phyloP scores from a whole-genome alignment of 2,797 vertebrate species.

The Craterocephalus amniculus region DNA sequence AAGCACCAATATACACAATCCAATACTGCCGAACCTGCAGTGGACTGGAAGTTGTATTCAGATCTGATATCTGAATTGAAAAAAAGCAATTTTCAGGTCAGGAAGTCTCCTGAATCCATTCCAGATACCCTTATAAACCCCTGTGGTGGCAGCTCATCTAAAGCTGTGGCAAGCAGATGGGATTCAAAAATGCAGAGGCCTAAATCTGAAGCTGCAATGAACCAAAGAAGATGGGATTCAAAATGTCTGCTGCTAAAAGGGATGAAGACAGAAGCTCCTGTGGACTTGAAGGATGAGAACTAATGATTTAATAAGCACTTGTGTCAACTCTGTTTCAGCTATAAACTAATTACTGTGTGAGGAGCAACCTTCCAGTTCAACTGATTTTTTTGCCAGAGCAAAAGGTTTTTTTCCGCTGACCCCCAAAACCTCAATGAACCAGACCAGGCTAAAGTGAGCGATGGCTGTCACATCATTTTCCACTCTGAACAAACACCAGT shows the following conservation, averaged over 20 bases:
- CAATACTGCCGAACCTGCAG: neutral
- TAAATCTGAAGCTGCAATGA: neutral
- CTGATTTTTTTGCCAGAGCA: no score
- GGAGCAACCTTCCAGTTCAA: neutral
- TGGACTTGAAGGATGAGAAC: conserved; percentile 11
- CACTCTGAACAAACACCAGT: neutral
- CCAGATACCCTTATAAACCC: neutral
- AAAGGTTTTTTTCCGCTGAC: neutral
- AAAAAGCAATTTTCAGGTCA: no score
- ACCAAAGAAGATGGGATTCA: conserved; percentile 10
- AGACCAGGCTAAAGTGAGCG: neutral
- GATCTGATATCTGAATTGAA: conserved; percentile 1
- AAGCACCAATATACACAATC: no score
- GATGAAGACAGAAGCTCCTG: neutral
- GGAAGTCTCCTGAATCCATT: no score
- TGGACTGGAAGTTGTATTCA: fast-evolving
- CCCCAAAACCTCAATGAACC: neutral
- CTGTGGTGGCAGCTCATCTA: neutral
- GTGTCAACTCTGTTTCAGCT: neutral
- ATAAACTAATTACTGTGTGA: neutral
- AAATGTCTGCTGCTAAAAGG: neutral
- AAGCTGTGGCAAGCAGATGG: neutral
- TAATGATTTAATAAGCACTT: neutral
- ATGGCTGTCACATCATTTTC: neutral
- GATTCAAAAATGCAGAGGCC: no score